phyloP scores from a whole-genome alignment of 92 coral and sea anemone genomes.

The Epizoanthus scotinus region DNA sequence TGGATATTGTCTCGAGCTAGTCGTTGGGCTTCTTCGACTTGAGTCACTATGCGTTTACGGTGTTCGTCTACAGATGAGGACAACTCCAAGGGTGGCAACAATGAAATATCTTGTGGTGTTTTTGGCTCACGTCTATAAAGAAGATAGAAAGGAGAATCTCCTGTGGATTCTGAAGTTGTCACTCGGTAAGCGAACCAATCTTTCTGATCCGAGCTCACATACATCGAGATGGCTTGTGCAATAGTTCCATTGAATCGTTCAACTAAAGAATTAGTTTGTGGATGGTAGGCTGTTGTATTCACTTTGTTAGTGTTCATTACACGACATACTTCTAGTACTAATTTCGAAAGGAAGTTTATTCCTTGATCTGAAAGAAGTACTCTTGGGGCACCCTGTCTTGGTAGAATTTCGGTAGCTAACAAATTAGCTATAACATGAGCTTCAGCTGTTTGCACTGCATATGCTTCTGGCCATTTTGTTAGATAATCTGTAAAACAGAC shows the following conservation, averaged over 20 bases:
- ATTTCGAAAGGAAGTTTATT: slow-evolving; percentile 34
- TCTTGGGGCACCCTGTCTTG: too few relatives aligned
- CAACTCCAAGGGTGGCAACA: slow-evolving; percentile 48
- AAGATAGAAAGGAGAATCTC: slow-evolving; percentile 62
- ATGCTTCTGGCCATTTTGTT: slow-evolving; percentile 77
- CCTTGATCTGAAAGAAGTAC: slow-evolving; percentile 51
- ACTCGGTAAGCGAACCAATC: slow-evolving; percentile 47
- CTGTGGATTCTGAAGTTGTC: slow-evolving; percentile 47
- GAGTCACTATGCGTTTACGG: slow-evolving; percentile 47
- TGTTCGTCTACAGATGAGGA: slow-evolving; percentile 59
- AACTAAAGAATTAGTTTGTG: too few relatives aligned
- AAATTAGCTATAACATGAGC: slow-evolving; percentile 51
- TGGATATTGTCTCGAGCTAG: too few relatives aligned
- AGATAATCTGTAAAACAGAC: slow-evolving; percentile 51
- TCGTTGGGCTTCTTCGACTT: slow-evolving; percentile 54
- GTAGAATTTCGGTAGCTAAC: slow-evolving; percentile 43
- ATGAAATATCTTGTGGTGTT: slow-evolving; percentile 53
- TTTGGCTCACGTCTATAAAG: slow-evolving; percentile 62
- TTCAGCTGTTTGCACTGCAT: slow-evolving; percentile 48
- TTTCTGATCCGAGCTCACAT: slow-evolving; percentile 45
- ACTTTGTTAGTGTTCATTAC: slow-evolving; percentile 34
- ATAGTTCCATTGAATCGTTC: too few relatives aligned
- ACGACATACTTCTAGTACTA: slow-evolving; percentile 41
- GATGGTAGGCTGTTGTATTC: slow-evolving; percentile 45
- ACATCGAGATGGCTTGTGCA: slow-evolving; percentile 54